Percentiles rank a stretch among this genome's conserved stretches.
Evolutionary conservation across 2,888 invertebrate genomes (phyloP).

Genomic region (Cosmia pyralina): DNA sequence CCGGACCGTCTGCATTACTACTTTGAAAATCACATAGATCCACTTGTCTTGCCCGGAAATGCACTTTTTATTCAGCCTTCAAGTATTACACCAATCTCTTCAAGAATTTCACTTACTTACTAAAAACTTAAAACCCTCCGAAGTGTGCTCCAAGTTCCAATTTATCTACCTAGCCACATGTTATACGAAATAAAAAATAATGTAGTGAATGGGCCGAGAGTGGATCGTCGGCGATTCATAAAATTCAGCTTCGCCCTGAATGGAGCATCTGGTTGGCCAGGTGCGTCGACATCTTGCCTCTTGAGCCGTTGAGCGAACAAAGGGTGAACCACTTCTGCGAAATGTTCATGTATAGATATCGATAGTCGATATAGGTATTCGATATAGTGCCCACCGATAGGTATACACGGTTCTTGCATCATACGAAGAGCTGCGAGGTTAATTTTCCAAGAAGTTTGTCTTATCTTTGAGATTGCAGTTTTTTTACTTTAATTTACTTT

Average conservation of each 20-base stretch:
- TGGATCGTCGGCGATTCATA: conserved; percentile 84
- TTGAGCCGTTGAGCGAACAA: conserved; percentile 73
- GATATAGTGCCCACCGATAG: conserved; percentile 51
- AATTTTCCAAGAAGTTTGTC: conserved; percentile 38
- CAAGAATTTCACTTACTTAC: conserved; percentile 27
- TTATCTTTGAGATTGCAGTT: conserved; percentile 43
- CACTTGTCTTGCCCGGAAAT: conserved; percentile 12
- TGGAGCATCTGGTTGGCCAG: conserved; percentile 86
- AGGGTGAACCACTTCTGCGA: conserved; percentile 74
- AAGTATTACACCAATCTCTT: conserved; percentile 29
- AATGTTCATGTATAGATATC: conserved; percentile 62
- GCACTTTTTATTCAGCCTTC: conserved; percentile 3
- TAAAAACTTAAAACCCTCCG: conserved; percentile 36
- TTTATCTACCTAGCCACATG: conserved; percentile 65
- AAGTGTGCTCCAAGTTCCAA: conserved; percentile 40
- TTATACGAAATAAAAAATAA: conserved; percentile 74
- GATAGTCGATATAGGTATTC: conserved; percentile 64
- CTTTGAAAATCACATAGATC: conserved; percentile 8
- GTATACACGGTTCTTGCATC: conserved; percentile 35
- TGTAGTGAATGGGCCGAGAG: conserved; percentile 78
- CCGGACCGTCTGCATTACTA: background rate
- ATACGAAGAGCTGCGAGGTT: conserved; percentile 27
- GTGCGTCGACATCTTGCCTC: conserved; percentile 77
- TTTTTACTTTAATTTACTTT: conserved; percentile 33
- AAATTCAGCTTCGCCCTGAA: conserved; percentile 83